phyloP scores from a whole-genome alignment of 2,888 invertebrate genomes.

The Scelioninae gen. 1 region DNA sequence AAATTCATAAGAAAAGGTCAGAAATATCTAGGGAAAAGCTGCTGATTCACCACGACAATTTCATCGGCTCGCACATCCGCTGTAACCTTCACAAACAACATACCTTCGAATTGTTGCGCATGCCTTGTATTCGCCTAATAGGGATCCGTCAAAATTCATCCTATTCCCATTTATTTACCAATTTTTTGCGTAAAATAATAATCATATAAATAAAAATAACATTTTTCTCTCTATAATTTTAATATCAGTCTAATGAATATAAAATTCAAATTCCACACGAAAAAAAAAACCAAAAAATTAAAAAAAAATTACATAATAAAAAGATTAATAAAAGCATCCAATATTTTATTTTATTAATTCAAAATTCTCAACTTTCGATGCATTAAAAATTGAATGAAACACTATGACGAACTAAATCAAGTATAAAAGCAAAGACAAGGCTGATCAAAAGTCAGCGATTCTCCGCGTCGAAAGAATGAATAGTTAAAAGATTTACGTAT shows the following conservation, averaged over 20 bases:
- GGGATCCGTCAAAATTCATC: conserved; percentile 36
- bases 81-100: conserved; percentile 58
- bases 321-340: too few species aligned
- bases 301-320: too few species aligned
- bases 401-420: neutral
- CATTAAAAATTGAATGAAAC: neutral
- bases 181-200: conserved; percentile 21
- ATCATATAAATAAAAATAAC: too few species aligned
- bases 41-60: conserved; percentile 67
- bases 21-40: conserved; percentile 55
- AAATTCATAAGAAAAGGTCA: conserved; percentile 58
- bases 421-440: conserved; percentile 1
- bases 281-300: too few species aligned
- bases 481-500: conserved; percentile 46
- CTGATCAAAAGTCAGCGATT: neutral
- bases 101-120: conserved; percentile 54
- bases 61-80: conserved; percentile 58
- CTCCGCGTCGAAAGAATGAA: conserved; percentile 16
- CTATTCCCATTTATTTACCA: conserved; percentile 45
- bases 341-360: too few species aligned
- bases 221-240: too few species aligned
- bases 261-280: too few species aligned
- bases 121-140: conserved; percentile 40
- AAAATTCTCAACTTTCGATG: too few species aligned
- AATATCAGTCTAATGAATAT: too few species aligned